Evolutionary conservation across 2,888 invertebrate genomes (phyloP), one percentile per base, ranked within the genome.

Genomic region (Hemaris fuciformis): DNA sequence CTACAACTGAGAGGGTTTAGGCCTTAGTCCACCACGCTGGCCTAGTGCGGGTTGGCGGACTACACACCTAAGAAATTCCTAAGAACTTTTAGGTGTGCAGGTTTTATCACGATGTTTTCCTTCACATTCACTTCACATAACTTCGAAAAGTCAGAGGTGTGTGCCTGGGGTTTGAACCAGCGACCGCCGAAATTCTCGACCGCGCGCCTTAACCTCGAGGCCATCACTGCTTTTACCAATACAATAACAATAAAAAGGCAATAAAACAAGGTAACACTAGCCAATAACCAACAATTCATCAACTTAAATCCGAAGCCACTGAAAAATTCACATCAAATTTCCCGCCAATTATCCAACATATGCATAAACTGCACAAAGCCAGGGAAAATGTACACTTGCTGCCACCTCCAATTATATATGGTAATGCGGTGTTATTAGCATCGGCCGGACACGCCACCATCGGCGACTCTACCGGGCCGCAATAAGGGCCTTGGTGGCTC

Each of bases 331-430:
- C 64, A 45, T 53, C 62, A 43, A 72, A 74, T 70, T 70, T 70
- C 60, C 46, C 64, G 62, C 64, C 59, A 48, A 67, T 67, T 70
- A 68, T 62, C 57, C 48, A 56, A 64, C 61, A 61, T 61, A 65
- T 59, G 62, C 34, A 68, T 70, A 71, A 73, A 76, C 53, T 34
- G 45, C 8, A 45, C 22, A 34, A 34, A 38, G 56, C 73, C 27
- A 76, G 81, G 84, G 82, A 85, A 84, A 83, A 79, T 75, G 79
- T 67, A 79, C 85, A 85, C 79, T 74, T 83, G 84, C 72, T 76
- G n/a, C n/a, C n/a, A 64, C 68, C 65, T 71, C 75, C 79, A 84
- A 84, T 84, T 83, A 84, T 79, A 23, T 45, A 46, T 38, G 62
- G 57, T 46, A 62, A 62, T 60, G 27, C 41, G 53, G 45, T 22